Conservation (phyloP, 2,888 invertebrate species). For the Germaria angustata region DNA sequence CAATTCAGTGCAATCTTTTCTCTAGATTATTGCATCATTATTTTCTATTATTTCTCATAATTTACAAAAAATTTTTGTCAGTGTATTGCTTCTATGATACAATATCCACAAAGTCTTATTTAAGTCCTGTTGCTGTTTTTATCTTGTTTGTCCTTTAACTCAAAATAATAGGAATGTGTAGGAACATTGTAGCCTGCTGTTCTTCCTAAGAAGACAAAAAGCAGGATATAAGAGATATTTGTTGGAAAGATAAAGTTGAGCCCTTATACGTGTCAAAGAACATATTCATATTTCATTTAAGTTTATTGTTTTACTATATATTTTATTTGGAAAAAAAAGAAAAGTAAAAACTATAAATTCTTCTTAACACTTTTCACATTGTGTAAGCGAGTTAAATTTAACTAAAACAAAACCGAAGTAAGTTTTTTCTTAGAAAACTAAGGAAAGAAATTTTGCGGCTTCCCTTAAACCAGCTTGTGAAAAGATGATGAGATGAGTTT, state of each 20-base stretch:
- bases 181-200: not conserved
- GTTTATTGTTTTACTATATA: constrained; percentile 61
- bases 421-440: not conserved
- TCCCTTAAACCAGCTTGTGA: not conserved
- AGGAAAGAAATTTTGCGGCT: not conserved
- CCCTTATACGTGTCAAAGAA: constrained; percentile 62
- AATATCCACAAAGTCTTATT: constrained; percentile 12
- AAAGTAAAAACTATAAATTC: constrained; percentile 10
- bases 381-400: not conserved
- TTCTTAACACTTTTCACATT: constrained; percentile 25
- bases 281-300: constrained; percentile 64
- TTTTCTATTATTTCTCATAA: too few relatives aligned
- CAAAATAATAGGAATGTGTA: constrained; percentile 14
- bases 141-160: constrained; percentile 7
- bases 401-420: not conserved
- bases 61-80: not conserved
- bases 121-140: constrained; percentile 46
- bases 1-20: too few relatives aligned
- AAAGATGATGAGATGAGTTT: constrained; percentile 37
- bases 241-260: constrained; percentile 47
- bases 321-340: constrained; percentile 2
- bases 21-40: too few relatives aligned
- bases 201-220: not conserved
- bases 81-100: not conserved
- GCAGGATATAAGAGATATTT: constrained; percentile 33